phyloP scores from a whole-genome alignment of 1,140 invertebrate genomes.

The Trichomalopsis sarcophagae region DNA sequence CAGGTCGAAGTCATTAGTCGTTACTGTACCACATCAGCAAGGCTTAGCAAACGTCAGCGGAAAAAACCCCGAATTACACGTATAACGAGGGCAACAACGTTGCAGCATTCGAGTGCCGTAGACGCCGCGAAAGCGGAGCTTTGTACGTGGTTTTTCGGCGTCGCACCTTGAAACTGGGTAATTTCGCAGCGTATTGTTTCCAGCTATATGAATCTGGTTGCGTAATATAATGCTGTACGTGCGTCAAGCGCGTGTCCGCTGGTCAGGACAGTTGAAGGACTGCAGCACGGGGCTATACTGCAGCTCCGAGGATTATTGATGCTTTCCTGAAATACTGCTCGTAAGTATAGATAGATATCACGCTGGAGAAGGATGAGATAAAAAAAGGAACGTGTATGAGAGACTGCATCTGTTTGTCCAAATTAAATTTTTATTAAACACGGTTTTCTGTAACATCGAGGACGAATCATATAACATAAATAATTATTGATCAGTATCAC shows the following conservation, averaged over 20 bases:
- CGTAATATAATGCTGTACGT: neutral
- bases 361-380: neutral
- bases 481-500: slow-evolving; percentile 73
- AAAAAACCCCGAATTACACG: neutral
- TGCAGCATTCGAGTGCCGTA: neutral
- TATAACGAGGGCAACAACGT: neutral
- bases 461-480: slow-evolving; percentile 74
- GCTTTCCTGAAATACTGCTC: too few species aligned
- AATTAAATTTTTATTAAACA: slow-evolving; percentile 76
- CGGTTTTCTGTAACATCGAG: slow-evolving; percentile 75
- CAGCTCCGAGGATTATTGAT: too few species aligned
- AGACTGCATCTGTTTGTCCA: slow-evolving; percentile 68
- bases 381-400: slow-evolving; percentile 28
- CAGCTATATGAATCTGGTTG: neutral
- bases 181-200: neutral
- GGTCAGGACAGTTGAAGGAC: too few species aligned
- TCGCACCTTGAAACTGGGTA: slow-evolving; percentile 11
- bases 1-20: neutral
- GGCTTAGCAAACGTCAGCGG: neutral
- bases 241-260: neutral
- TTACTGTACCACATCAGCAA: neutral
- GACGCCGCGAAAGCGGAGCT: neutral
- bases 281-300: too few species aligned
- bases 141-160: neutral
- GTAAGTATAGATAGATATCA: neutral